Percentiles rank a stretch among this genome's conserved stretches.
Conservation (phyloP, 2,113 vertebrate genomes). For the Puntigrus tetrazona region DNA sequence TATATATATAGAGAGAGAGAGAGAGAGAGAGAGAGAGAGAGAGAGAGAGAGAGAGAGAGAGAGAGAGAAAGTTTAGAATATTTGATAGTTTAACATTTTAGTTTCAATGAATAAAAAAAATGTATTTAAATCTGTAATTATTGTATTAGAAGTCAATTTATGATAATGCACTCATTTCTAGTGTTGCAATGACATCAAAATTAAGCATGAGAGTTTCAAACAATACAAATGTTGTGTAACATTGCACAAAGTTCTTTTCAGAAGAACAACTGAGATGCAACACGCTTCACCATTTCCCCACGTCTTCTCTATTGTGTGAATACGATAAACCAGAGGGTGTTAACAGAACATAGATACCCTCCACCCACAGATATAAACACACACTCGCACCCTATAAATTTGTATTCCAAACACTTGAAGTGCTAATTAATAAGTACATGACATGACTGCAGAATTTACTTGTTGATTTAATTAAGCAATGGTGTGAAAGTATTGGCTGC, state of each 20-base stretch:
- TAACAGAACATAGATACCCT: conserved; percentile 10
- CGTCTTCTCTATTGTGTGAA: conserved; percentile 4
- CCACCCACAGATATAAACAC: neutral
- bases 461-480: conserved; percentile 58
- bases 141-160: neutral
- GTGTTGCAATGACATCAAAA: neutral
- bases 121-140: neutral
- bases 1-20: too few relatives aligned
- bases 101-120: too few relatives aligned
- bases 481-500: neutral
- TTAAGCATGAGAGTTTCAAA: neutral
- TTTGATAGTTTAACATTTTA: too few relatives aligned
- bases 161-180: neutral
- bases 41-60: too few relatives aligned
- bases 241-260: neutral
- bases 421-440: conserved; percentile 21
- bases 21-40: too few relatives aligned
- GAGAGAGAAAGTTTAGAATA: too few relatives aligned
- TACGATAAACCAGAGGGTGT: conserved; percentile 1
- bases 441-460: conserved; percentile 32
- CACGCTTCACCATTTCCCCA: neutral
- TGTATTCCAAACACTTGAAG: conserved; percentile 1
- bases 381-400: neutral
- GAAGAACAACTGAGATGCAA: neutral
- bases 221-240: neutral